Conservation (phyloP, 2,113 vertebrate genomes). For the Ariopsis seemanni region DNA sequence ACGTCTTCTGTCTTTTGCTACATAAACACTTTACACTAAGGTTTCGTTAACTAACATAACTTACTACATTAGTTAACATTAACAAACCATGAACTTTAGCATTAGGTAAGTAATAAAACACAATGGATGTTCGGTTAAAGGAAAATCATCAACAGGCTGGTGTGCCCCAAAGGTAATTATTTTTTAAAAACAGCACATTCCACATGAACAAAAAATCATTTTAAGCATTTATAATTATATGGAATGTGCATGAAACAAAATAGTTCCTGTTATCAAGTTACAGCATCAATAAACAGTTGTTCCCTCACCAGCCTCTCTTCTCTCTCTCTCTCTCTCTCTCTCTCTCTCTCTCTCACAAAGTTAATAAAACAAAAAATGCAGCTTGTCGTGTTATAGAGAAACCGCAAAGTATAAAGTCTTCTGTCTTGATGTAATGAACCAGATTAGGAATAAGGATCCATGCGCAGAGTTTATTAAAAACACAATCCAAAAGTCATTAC, state of each 20-base stretch:
- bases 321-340: too few species aligned
- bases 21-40: neutral
- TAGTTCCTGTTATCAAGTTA: neutral
- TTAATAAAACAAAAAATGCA: neutral
- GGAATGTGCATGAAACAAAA: neutral
- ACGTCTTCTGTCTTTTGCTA: neutral
- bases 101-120: neutral
- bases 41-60: neutral
- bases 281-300: neutral
- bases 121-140: neutral
- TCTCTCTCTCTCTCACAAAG: neutral
- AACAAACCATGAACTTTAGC: neutral
- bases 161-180: neutral
- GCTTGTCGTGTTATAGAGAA: neutral
- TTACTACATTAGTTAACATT: neutral
- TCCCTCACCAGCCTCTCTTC: neutral
- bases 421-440: neutral
- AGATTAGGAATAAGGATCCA: neutral
- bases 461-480: neutral
- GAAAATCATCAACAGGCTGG: neutral
- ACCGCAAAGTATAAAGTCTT: neutral
- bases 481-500: neutral
- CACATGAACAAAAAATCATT: neutral
- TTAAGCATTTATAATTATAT: neutral
- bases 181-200: neutral